Evolutionary conservation across 2,113 vertebrate genomes (phyloP).

Genomic region (Microtus ochrogaster): DNA sequence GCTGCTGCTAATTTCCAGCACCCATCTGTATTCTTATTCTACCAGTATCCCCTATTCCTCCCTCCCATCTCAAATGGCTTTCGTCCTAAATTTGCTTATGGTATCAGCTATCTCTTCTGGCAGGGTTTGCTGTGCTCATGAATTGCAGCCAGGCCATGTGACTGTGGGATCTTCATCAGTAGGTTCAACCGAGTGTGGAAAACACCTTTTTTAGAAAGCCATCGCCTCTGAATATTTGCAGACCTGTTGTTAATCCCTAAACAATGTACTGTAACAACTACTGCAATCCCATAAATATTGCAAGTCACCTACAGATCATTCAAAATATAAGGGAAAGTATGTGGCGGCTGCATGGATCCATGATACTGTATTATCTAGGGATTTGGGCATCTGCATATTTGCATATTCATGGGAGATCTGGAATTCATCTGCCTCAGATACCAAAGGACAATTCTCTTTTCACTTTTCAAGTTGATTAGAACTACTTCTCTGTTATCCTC

Average conservation of each 20-base stretch:
- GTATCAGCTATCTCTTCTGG: background rate
- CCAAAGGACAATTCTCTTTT: background rate
- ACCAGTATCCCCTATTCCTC: accelerated
- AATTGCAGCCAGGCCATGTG: too few relatives aligned
- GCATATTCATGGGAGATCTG: background rate
- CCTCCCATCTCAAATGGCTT: background rate
- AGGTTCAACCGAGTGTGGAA: background rate
- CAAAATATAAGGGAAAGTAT: background rate
- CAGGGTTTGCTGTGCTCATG: background rate
- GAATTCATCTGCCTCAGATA: background rate
- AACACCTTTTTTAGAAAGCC: background rate
- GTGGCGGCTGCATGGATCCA: too few relatives aligned
- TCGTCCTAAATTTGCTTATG: accelerated
- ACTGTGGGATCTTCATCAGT: background rate
- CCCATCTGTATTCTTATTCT: background rate
- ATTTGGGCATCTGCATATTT: background rate
- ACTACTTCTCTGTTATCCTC: background rate
- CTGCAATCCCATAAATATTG: background rate
- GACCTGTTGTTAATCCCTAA: background rate
- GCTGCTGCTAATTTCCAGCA: background rate
- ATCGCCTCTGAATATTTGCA: background rate
- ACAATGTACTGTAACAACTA: background rate
- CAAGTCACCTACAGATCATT: background rate
- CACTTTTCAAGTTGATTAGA: background rate
- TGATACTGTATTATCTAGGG: background rate